These are phyloP conservation scores for Melipona quadrifasciata DNA, from an alignment of 1,140 invertebrate genomes.

Conservation along the genomic window DNA sequence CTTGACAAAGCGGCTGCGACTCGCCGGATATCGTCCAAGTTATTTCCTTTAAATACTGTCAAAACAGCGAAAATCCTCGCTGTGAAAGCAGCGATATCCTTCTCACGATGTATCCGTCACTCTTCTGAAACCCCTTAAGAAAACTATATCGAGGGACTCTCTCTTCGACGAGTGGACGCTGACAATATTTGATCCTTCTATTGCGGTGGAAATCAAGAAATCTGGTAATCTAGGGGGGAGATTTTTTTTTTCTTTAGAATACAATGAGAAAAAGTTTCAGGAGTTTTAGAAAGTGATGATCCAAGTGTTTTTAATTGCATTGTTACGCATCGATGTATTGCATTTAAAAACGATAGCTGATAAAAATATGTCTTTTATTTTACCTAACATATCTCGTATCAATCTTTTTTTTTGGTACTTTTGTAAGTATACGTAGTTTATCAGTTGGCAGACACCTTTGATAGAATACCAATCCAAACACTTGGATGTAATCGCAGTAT, in stretches of 20 bases:
- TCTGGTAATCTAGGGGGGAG: neutral
- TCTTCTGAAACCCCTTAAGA: neutral
- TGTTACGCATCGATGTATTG: too few species aligned
- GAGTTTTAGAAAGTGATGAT: neutral
- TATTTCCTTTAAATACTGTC: slow-evolving; percentile 28
- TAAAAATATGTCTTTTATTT: too few species aligned
- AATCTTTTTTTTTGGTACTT: too few species aligned
- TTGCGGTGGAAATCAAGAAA: neutral
- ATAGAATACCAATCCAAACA: too few species aligned
- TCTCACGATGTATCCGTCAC: too few species aligned
- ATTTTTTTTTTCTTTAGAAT: neutral
- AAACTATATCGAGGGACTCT: neutral
- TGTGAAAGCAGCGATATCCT: slow-evolving; percentile 15
- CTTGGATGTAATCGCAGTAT: too few species aligned
- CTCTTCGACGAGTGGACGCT: neutral
- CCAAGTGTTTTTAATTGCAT: neutral
- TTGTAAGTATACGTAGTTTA: too few species aligned
- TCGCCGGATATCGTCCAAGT: slow-evolving; percentile 8
- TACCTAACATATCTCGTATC: too few species aligned
- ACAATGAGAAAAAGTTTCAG: neutral
- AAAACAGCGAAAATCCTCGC: slow-evolving; percentile 14
- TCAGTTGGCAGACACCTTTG: too few species aligned
- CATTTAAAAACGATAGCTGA: too few species aligned
- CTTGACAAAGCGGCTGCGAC: slow-evolving; percentile 21
- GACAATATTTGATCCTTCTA: neutral